A percentile compares a stretch with the other conserved stretches of the same genome.
Evolutionary conservation across 92 coral and sea anemone species (phyloP).

Genomic region (Ricordea florida): DNA sequence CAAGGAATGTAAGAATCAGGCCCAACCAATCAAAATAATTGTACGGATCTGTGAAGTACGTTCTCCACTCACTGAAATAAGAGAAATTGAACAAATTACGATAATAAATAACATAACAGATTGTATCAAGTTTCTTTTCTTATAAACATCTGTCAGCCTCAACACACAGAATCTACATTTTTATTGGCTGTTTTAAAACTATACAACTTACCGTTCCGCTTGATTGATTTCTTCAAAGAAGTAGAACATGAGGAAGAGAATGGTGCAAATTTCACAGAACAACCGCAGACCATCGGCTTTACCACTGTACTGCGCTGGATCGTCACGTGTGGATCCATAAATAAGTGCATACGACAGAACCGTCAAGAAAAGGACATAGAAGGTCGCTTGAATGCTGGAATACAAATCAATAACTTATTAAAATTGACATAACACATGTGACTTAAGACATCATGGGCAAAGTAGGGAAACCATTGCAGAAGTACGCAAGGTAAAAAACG

Average conservation of each 20-base stretch:
- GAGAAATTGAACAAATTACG: neutral
- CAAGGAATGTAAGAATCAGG: constrained; percentile 75
- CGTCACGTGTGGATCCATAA: constrained; percentile 75
- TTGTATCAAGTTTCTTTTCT: neutral
- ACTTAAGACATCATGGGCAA: too few species aligned
- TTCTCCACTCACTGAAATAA: constrained; percentile 61
- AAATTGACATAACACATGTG: too few species aligned
- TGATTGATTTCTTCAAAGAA: constrained; percentile 76
- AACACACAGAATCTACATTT: neutral
- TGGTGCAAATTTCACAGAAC: constrained; percentile 77
- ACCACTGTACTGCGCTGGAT: constrained; percentile 74
- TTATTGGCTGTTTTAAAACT: neutral
- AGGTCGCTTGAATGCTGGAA: constrained; percentile 71
- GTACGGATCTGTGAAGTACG: constrained; percentile 75
- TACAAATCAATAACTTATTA: too few species aligned
- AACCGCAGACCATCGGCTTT: constrained; percentile 76
- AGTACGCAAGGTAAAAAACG: too few species aligned
- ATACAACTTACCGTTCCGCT: constrained; percentile 72
- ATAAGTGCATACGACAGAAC: constrained; percentile 84
- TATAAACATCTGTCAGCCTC: neutral
- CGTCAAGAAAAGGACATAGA: constrained; percentile 71
- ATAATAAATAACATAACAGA: neutral
- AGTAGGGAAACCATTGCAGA: too few species aligned
- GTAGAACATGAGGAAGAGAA: constrained; percentile 76
- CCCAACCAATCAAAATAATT: constrained; percentile 92